phyloP scores from a whole-genome alignment of 2,797 vertebrate species.

The Enteromius mattozi region DNA sequence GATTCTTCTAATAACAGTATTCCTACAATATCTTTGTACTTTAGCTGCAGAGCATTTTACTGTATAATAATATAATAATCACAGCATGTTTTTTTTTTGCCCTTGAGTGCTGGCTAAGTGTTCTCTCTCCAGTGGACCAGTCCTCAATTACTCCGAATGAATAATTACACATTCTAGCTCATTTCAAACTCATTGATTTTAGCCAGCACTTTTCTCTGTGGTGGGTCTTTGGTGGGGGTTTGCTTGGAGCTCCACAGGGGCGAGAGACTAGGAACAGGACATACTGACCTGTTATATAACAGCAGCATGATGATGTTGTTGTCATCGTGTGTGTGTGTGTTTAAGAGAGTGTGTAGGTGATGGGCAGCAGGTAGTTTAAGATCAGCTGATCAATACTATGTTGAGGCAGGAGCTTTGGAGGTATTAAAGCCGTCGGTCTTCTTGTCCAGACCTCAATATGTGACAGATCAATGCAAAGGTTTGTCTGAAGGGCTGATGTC shows the following conservation, averaged over 20 bases:
- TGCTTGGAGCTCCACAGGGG: background rate
- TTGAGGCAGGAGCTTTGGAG: background rate
- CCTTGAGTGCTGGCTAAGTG: constrained; percentile 32
- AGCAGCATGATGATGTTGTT: constrained; percentile 1
- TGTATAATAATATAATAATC: constrained; percentile 22
- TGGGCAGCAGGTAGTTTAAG: constrained; percentile 40
- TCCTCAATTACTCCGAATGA: constrained; percentile 48
- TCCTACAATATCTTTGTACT: constrained; percentile 2
- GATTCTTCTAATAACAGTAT: background rate
- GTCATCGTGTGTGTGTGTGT: constrained; percentile 1
- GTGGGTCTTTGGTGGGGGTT: constrained; percentile 54
- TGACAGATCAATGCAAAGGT: constrained; percentile 14
- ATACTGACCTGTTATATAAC: constrained; percentile 11
- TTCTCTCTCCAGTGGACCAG: constrained; percentile 4
- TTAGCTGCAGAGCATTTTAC: constrained; percentile 14
- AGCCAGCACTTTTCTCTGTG: constrained; percentile 52
- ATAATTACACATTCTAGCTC: constrained; percentile 61
- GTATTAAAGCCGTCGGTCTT: constrained; percentile 12
- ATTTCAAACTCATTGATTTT: constrained; percentile 65
- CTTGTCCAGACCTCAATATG: constrained; percentile 18
- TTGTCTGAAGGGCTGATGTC: constrained; percentile 21
- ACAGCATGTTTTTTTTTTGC: constrained; percentile 26
- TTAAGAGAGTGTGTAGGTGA: constrained; percentile 10
- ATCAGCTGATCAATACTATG: constrained; percentile 60
- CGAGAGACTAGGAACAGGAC: constrained; percentile 9